Evolutionary conservation across 2,797 vertebrate species (phyloP).

Genomic region (Cetoscarus ocellatus): DNA sequence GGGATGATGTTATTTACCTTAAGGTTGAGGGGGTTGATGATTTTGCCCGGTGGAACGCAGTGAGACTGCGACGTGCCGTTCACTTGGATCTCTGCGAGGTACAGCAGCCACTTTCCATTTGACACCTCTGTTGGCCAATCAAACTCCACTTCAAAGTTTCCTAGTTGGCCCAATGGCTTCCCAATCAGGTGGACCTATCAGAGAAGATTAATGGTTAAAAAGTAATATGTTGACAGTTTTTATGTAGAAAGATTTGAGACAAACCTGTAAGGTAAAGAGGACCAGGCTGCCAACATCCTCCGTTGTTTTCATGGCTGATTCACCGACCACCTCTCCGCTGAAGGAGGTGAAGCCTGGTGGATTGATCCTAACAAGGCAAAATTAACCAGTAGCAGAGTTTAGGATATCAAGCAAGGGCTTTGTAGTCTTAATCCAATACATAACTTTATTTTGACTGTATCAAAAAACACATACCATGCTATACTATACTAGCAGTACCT

Average conservation of each 20-base stretch:
- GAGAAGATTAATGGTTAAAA: background rate
- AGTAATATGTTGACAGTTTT: background rate
- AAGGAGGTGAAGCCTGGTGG: conserved; percentile 79
- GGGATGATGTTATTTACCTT: conserved; percentile 76
- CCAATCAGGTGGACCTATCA: conserved; percentile 80
- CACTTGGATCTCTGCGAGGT: conserved; percentile 87
- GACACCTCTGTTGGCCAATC: conserved; percentile 91
- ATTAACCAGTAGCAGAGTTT: background rate
- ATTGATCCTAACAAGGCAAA: conserved; percentile 66
- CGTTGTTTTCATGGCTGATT: conserved; percentile 87
- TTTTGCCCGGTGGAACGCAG: conserved; percentile 81
- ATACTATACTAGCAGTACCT: too few species aligned
- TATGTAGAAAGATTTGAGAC: background rate
- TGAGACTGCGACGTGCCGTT: conserved; percentile 69
- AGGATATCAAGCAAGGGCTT: conserved; percentile 1
- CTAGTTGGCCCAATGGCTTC: conserved; percentile 82
- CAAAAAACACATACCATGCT: too few species aligned
- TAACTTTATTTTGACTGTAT: too few species aligned
- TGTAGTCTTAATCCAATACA: background rate
- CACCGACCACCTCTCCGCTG: conserved; percentile 89
- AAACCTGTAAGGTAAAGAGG: conserved; percentile 67
- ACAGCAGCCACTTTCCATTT: conserved; percentile 94
- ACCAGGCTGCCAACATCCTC: conserved; percentile 89
- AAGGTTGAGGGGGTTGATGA: conserved; percentile 89
- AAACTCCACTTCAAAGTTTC: conserved; percentile 86